phyloP scores from a whole-genome alignment of 2,113 vertebrate species.

The Chauna torquata region DNA sequence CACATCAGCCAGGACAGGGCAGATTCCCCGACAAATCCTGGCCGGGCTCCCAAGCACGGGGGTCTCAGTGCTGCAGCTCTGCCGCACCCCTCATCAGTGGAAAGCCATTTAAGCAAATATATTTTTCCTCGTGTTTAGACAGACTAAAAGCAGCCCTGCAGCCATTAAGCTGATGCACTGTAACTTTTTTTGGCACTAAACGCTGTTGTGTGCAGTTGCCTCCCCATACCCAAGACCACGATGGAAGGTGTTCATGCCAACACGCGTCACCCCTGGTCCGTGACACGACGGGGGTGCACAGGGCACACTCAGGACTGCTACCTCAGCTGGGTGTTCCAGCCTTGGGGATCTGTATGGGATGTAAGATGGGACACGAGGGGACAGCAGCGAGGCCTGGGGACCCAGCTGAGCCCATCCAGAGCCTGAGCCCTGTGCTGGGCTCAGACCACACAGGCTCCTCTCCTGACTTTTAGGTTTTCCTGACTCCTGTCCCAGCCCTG shows the following conservation, averaged over 20 bases:
- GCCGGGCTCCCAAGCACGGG: background rate
- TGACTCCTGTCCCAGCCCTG: background rate
- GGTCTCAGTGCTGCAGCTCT: background rate
- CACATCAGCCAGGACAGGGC: background rate
- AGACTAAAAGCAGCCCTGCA: background rate
- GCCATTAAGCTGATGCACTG: fast-evolving
- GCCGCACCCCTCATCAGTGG: fast-evolving
- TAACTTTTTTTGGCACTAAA: background rate
- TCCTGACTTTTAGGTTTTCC: background rate
- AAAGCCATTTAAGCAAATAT: background rate
- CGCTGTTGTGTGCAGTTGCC: fast-evolving
- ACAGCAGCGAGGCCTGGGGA: background rate
- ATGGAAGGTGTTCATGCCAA: background rate
- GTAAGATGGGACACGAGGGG: background rate
- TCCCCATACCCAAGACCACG: background rate
- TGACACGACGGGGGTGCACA: background rate
- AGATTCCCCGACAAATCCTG: background rate
- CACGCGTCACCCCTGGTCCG: fast-evolving
- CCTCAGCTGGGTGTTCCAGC: background rate
- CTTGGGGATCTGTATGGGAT: background rate
- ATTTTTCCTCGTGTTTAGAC: background rate
- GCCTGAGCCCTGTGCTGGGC: background rate
- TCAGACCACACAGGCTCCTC: background rate
- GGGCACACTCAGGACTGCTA: background rate
- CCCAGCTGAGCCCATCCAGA: background rate